These are phyloP conservation scores for Pelusios castaneus DNA, from an alignment of 2,113 vertebrate species.

Conservation along the genomic window DNA sequence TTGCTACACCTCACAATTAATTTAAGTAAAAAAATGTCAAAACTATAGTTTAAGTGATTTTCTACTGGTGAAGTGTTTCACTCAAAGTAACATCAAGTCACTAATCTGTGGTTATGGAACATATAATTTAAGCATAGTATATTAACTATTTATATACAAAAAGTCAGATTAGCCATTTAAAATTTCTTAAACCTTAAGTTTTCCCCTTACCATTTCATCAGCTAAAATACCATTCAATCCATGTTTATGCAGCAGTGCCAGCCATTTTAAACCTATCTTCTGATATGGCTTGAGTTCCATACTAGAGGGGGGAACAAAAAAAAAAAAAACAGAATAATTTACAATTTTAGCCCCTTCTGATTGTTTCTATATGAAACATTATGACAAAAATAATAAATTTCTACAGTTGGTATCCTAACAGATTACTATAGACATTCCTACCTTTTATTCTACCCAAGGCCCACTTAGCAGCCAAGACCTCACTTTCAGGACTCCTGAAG, in stretches of 20 bases:
- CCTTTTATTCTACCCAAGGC: neutral
- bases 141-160: neutral
- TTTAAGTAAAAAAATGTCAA: neutral
- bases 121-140: neutral
- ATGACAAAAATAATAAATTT: neutral
- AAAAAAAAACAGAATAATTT: constrained; percentile 50
- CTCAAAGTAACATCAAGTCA: neutral
- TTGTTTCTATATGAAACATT: neutral
- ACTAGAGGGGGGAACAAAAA: constrained; percentile 82
- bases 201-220: constrained; percentile 95
- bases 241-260: constrained; percentile 91
- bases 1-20: neutral
- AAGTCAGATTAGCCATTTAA: neutral
- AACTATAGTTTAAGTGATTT: neutral
- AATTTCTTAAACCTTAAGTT: neutral
- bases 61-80: neutral
- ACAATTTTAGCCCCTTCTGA: neutral
- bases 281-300: constrained; percentile 93
- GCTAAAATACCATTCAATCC: constrained; percentile 94
- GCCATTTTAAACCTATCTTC: constrained; percentile 96
- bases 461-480: fast-evolving
- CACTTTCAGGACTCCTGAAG: neutral
- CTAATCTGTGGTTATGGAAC: neutral
- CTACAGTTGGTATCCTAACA: fast-evolving
- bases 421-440: neutral